Percentiles rank a stretch among this genome's conserved stretches.
Conservation (phyloP, 2,888 invertebrate species). For the Ennomos fuscantarius region DNA sequence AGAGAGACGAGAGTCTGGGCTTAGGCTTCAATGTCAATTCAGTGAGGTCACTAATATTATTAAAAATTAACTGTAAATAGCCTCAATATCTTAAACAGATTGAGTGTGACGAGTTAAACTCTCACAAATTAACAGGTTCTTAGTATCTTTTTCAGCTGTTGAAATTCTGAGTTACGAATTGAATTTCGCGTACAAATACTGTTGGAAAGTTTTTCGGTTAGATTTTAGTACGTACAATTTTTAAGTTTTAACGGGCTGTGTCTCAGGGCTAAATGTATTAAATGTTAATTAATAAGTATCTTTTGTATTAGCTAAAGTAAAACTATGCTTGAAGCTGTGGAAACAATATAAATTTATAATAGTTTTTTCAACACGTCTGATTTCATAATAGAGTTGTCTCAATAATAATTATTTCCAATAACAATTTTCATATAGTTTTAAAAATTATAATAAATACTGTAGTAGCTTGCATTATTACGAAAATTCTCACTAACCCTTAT, state of each 20-base stretch:
- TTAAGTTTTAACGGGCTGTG: conserved; percentile 14
- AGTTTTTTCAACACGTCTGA: too few relatives aligned
- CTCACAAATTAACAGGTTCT: conserved; percentile 15
- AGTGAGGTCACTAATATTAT: conserved; percentile 16
- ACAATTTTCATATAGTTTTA: too few relatives aligned
- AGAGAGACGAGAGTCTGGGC: too few relatives aligned
- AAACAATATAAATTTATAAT: too few relatives aligned
- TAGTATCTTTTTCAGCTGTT: conserved; percentile 11
- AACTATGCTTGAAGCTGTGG: too few relatives aligned
- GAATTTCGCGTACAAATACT: conserved; percentile 16
- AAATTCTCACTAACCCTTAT: too few relatives aligned
- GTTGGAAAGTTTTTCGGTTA: conserved; percentile 20
- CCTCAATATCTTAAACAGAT: background rate
- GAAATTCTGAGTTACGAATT: conserved; percentile 10
- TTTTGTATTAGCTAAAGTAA: background rate
- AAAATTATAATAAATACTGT: too few relatives aligned
- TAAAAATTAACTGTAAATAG: conserved; percentile 11
- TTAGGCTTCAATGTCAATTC: too few relatives aligned
- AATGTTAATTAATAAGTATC: background rate
- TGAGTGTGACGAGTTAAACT: conserved; percentile 2
- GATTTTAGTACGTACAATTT: conserved; percentile 17
- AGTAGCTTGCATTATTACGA: too few relatives aligned
- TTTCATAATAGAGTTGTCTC: too few relatives aligned
- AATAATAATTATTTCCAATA: too few relatives aligned
- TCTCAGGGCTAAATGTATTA: conserved; percentile 15